Base-by-base conservation (phyloP, 2,888 invertebrate species). In the Ophioninae sp. region DNA sequence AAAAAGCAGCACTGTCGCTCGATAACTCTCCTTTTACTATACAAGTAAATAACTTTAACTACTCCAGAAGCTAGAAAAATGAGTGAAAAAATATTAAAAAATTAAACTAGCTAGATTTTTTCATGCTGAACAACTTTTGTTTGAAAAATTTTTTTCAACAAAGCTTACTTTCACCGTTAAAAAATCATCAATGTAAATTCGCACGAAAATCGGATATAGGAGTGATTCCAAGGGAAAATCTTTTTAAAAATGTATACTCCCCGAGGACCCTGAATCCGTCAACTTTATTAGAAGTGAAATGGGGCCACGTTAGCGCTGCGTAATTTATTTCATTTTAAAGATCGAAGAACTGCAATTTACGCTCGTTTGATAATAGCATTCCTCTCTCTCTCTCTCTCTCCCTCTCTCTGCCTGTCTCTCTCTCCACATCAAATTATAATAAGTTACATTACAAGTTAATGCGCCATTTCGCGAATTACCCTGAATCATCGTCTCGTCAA, bases 401-500 rank as follows among this genome's bases (percentile, higher is more conserved):
- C 37, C 20, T 10, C 64, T 65, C 65, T 56, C 50, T 30, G n/a
- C 10, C 64, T 61, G 50, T 57, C 75, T 41, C 23, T 56, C 37
- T 21, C 41, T 17, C 64, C 10, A 30, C 57, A n/a, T 62, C 67
- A 68, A 68, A 79, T 78, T 78, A 74, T 75, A 78, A 81, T 79
- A 81, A 83, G 68, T 81, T 62, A 78, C 77, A 81, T 81, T 62
- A 78, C 77, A 81, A 81, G 82, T 82, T 84, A 80, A 86, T 82
- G 81, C 81, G 85, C 70, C 80, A 82, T 85, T 85, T 85, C 83
- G 79, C 79, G 79, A 84, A 83, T 84, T 81, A 70, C 79, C 74
- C 73, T 86, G 81, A 83, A 82, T 86, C 86, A 81, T 86, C 83
- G 68, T 83, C 82, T 68, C 62, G 82, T 86, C 85, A 76, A 81